A percentile compares a stretch with the other conserved stretches of the same genome.
These are phyloP conservation scores for Perodicticus potto DNA, from an alignment of 2,797 vertebrate species.

Conservation along the genomic window DNA sequence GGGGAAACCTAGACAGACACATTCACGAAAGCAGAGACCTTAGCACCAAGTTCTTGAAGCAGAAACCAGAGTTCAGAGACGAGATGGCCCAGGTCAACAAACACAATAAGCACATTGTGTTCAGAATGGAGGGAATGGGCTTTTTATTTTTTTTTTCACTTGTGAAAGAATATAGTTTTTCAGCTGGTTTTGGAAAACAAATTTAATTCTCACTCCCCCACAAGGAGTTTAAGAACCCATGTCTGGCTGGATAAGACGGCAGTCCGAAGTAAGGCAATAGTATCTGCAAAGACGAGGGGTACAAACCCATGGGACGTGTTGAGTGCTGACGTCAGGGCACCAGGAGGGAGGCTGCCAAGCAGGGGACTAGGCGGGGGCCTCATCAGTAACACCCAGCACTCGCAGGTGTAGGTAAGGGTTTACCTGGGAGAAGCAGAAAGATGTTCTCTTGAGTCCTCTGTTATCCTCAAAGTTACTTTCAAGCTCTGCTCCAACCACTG, in stretches of 20 bases:
- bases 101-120: no score
- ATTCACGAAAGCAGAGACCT: background rate
- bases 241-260: background rate
- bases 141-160: background rate
- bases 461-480: background rate
- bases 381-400: accelerated
- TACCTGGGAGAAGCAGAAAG: background rate
- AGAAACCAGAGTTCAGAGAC: background rate
- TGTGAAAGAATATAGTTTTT: background rate
- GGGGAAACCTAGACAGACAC: background rate
- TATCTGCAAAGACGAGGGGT: accelerated
- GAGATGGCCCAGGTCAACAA: background rate
- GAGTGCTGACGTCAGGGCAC: background rate
- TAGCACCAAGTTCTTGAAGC: background rate
- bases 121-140: background rate
- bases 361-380: background rate
- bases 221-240: background rate
- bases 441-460: background rate
- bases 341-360: no score
- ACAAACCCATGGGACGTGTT: accelerated
- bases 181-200: background rate
- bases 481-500: accelerated
- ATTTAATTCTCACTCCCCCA: background rate
- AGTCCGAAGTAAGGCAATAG: no score
- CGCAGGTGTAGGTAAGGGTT: background rate